phyloP scores from a whole-genome alignment of 2,797 vertebrate genomes.

The Pseudopleuronectes americanus region DNA sequence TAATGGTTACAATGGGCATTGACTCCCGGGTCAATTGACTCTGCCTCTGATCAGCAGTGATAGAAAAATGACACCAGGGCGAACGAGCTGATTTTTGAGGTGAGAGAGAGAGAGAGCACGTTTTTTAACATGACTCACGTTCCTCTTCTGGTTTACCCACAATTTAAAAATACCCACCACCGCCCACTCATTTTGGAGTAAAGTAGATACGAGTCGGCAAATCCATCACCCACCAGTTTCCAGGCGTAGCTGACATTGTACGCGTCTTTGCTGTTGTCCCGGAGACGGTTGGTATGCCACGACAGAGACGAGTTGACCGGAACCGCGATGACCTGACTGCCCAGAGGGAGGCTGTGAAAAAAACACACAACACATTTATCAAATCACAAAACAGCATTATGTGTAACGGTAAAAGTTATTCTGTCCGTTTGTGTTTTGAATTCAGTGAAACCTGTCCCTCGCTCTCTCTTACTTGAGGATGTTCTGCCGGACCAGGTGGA shows the following conservation, averaged over 20 bases:
- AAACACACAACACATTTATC: constrained; percentile 23
- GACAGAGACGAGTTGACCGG: constrained; percentile 97
- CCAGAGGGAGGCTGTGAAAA: constrained; percentile 91
- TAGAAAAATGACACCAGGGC: too few species aligned
- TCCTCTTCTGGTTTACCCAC: too few species aligned
- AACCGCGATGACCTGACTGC: constrained; percentile 95
- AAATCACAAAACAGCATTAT: not conserved
- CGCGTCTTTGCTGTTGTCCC: constrained; percentile 89
- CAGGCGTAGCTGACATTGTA: constrained; percentile 99
- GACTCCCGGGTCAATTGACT: too few species aligned
- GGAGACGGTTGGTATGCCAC: constrained; percentile 95
- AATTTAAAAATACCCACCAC: too few species aligned
- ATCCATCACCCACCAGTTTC: constrained; percentile 91
- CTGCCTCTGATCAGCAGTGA: too few species aligned
- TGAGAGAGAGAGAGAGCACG: too few species aligned
- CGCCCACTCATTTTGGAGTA: too few species aligned
- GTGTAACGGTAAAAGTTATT: not conserved
- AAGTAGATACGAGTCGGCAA: not conserved
- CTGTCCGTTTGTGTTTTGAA: not conserved
- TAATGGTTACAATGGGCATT: too few species aligned
- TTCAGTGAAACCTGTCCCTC: not conserved
- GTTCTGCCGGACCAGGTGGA: constrained; percentile 92
- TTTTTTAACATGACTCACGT: too few species aligned
- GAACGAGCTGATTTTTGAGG: too few species aligned
- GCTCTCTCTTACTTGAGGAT: constrained; percentile 89